phyloP scores from a whole-genome alignment of 1,140 invertebrate species.

The Lepidotrigona ventralis region DNA sequence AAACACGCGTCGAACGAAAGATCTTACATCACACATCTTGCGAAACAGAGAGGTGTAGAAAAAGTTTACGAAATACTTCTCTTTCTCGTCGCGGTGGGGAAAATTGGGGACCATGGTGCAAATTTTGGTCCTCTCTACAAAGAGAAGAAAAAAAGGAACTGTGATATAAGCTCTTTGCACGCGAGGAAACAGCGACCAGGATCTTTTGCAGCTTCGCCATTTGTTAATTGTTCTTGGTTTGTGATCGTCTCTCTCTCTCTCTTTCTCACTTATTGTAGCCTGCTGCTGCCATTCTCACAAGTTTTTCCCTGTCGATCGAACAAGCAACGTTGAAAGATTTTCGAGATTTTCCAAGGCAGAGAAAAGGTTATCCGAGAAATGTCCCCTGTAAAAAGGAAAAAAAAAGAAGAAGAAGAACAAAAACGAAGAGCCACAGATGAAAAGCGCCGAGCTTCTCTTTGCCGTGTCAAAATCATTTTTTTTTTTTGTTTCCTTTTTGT shows the following conservation, averaged over 20 bases:
- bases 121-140: too few species aligned
- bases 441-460: background rate
- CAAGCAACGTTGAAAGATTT: conserved; percentile 16
- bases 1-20: too few species aligned
- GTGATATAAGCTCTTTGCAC: too few species aligned
- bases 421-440: background rate
- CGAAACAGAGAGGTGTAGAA: too few species aligned
- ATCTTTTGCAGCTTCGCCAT: conserved; percentile 50
- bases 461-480: conserved; percentile 3
- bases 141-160: too few species aligned
- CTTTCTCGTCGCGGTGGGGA: too few species aligned
- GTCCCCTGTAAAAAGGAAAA: background rate
- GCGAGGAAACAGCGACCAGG: too few species aligned
- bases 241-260: conserved; percentile 1
- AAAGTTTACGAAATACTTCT: too few species aligned
- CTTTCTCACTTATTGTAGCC: background rate
- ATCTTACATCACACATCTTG: too few species aligned
- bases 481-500: too few species aligned
- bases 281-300: background rate
- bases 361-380: background rate
- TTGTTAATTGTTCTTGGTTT: conserved; percentile 27
- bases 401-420: too few species aligned
- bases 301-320: background rate
- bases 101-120: too few species aligned
- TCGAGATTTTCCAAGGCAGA: background rate